A percentile compares a stretch with the other conserved stretches of the same genome.
These are phyloP conservation scores for Catalaphyllia jardinei DNA, from an alignment of 64 coral and sea anemone genomes.

Conservation along the genomic window DNA sequence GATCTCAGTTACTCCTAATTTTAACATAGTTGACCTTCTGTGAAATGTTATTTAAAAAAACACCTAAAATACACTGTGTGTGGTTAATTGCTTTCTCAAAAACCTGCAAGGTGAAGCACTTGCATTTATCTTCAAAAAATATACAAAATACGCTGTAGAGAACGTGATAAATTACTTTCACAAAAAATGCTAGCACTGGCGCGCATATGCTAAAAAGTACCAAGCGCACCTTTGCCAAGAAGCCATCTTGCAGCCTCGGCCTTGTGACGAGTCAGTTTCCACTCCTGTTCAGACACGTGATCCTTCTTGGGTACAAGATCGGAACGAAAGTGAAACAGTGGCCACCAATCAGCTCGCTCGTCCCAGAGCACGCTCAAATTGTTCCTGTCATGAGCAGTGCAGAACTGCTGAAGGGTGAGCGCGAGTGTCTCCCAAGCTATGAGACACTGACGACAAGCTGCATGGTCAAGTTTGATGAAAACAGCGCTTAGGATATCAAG, in stretches of 20 bases:
- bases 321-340: slow-evolving; percentile 75
- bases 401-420: background rate
- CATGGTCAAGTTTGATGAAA: slow-evolving; percentile 94
- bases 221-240: slow-evolving; percentile 57
- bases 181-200: background rate
- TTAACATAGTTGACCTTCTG: no score
- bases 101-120: no score
- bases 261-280: slow-evolving; percentile 41
- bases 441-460: slow-evolving; percentile 29
- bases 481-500: slow-evolving; percentile 34
- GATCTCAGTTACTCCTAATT: no score
- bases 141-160: no score
- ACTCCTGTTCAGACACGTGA: slow-evolving; percentile 14
- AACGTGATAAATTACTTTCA: no score
- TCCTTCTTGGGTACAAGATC: slow-evolving; percentile 14
- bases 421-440: slow-evolving; percentile 56
- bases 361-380: slow-evolving; percentile 57
- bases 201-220: background rate
- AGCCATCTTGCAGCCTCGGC: slow-evolving; percentile 58
- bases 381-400: background rate
- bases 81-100: no score
- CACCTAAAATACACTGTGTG: no score
- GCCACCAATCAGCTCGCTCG: slow-evolving; percentile 84
- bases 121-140: no score
- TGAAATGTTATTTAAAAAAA: no score